Percentiles rank a stretch among this genome's conserved stretches.
Conservation (phyloP, 1,140 invertebrate species). For the Hetaerina americana region DNA sequence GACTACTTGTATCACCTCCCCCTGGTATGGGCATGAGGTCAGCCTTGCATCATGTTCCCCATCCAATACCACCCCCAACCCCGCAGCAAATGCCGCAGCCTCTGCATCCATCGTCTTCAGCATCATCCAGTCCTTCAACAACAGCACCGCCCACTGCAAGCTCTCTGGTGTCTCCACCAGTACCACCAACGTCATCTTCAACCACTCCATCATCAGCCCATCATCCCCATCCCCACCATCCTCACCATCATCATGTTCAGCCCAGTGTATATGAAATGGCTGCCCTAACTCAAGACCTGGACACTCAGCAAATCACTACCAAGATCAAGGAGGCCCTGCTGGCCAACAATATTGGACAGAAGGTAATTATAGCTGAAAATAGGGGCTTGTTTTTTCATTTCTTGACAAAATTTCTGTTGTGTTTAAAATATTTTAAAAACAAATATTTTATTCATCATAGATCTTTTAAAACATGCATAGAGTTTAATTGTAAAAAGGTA, state of each 20-base stretch:
- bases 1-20: not conserved
- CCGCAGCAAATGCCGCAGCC: constrained; percentile 25
- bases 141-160: constrained; percentile 20
- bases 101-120: constrained; percentile 45
- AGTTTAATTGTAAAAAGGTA: no score
- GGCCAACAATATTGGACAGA: constrained; percentile 96
- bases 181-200: constrained; percentile 33
- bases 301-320: constrained; percentile 91
- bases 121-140: constrained; percentile 38
- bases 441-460: no score
- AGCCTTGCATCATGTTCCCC: constrained; percentile 29
- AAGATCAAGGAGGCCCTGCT: constrained; percentile 93
- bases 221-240: constrained; percentile 28
- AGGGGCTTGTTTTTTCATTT: constrained; percentile 2
- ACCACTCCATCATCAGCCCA: constrained; percentile 18
- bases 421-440: no score
- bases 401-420: not conserved
- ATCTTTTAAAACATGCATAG: no score
- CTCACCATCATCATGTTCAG: constrained; percentile 61
- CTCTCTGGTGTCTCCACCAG: constrained; percentile 32
- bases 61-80: constrained; percentile 31
- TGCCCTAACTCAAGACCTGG: constrained; percentile 87
- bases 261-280: constrained; percentile 92
- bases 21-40: not conserved
- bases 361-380: constrained; percentile 36